phyloP scores from a whole-genome alignment of 2,888 invertebrate species.

The Eupithecia tripunctaria region DNA sequence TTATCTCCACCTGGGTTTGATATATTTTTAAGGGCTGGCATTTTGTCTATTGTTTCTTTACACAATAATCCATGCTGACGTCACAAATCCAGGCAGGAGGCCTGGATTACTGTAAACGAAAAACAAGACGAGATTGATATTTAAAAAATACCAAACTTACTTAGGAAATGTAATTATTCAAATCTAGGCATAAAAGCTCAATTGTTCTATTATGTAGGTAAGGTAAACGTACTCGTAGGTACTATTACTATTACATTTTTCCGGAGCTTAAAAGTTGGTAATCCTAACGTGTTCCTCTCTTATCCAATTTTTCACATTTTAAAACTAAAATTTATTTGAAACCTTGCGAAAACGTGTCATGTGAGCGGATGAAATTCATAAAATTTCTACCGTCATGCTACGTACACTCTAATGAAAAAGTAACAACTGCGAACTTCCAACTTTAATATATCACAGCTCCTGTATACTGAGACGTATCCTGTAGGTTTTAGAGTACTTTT shows the following conservation, averaged over 20 bases:
- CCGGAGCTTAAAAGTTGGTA: neutral
- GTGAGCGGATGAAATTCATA: conserved; percentile 34
- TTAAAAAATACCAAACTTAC: too few relatives aligned
- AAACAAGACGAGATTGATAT: too few relatives aligned
- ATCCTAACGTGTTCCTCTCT: neutral
- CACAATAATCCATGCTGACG: too few relatives aligned
- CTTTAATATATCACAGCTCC: conserved; percentile 54
- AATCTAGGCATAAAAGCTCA: too few relatives aligned
- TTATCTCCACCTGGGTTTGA: too few relatives aligned
- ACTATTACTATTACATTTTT: neutral
- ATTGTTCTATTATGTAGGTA: too few relatives aligned
- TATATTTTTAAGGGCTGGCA: too few relatives aligned
- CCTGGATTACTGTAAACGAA: too few relatives aligned
- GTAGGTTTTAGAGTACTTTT: conserved; percentile 46
- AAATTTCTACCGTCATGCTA: conserved; percentile 37
- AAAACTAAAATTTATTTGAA: conserved; percentile 31
- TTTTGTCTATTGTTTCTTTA: too few relatives aligned
- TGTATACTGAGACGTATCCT: conserved; percentile 49
- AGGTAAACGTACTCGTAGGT: too few relatives aligned
- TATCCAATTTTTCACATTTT: neutral
- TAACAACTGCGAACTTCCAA: conserved; percentile 54
- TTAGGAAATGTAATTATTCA: too few relatives aligned
- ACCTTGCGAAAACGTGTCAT: conserved; percentile 31
- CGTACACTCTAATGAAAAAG: conserved; percentile 54
- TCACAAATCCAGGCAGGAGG: too few relatives aligned